phyloP scores from a whole-genome alignment of 2,888 invertebrate species.

The Hypercompe scribonia region DNA sequence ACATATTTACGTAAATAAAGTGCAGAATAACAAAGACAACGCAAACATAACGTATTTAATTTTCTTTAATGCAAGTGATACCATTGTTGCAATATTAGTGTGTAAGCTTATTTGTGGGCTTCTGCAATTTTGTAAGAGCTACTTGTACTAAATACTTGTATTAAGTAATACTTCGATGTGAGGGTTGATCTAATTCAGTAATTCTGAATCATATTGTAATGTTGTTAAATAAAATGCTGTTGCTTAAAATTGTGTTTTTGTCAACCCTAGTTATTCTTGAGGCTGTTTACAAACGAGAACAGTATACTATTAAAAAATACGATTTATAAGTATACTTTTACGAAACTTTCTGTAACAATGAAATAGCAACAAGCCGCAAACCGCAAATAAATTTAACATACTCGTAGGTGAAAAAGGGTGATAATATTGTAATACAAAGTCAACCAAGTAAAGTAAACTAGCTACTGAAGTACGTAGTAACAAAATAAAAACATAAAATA shows the following conservation, averaged over 20 bases:
- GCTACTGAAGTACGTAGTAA: background rate
- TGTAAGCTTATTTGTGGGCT: slow-evolving; percentile 70
- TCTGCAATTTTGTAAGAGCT: slow-evolving; percentile 65
- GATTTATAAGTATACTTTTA: no score
- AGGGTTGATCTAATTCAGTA: slow-evolving; percentile 58
- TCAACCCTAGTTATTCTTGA: slow-evolving; percentile 31
- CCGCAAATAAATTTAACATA: no score
- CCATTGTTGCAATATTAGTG: slow-evolving; percentile 84
- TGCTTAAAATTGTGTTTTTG: slow-evolving; percentile 72
- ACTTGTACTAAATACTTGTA: slow-evolving; percentile 49
- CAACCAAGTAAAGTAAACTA: no score
- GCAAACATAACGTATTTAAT: slow-evolving; percentile 44
- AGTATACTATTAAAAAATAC: no score
- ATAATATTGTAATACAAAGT: background rate
- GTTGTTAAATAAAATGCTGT: slow-evolving; percentile 83
- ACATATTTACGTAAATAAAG: slow-evolving; percentile 3
- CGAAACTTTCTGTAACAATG: no score
- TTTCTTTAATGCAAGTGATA: slow-evolving; percentile 80
- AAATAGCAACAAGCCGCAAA: no score
- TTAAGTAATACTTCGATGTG: slow-evolving; percentile 51
- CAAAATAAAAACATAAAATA: background rate
- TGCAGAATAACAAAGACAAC: slow-evolving; percentile 26
- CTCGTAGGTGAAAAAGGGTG: background rate
- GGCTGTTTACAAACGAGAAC: slow-evolving; percentile 10
- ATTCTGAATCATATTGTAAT: slow-evolving; percentile 66